Evolutionary conservation across 2,797 vertebrate genomes (phyloP).

Genomic region (Hemitrygon akajei): DNA sequence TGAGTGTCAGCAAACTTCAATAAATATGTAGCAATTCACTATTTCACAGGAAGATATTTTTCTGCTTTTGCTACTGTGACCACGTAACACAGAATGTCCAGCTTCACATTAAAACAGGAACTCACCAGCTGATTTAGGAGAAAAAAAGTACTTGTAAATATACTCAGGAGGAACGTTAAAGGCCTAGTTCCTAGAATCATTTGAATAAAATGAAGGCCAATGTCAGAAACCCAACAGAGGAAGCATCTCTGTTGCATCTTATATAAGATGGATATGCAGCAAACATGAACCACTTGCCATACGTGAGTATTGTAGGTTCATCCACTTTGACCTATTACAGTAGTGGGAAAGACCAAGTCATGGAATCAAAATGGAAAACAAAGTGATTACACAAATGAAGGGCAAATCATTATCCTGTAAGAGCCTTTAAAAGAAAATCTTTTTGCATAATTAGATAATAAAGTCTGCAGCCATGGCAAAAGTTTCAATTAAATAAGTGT

Average conservation of each 20-base stretch:
- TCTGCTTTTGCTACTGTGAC: conserved; percentile 70
- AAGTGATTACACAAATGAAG: conserved; percentile 53
- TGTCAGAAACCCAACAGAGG: conserved; percentile 54
- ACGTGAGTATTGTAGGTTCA: conserved; percentile 44
- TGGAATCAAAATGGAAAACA: conserved; percentile 37
- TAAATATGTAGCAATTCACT: conserved; percentile 69
- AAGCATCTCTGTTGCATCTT: conserved; percentile 60
- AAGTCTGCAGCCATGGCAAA: conserved; percentile 81
- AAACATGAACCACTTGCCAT: conserved; percentile 50
- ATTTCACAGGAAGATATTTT: conserved; percentile 70
- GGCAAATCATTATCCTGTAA: conserved; percentile 52
- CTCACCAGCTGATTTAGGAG: conserved; percentile 65
- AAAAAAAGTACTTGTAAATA: conserved; percentile 68
- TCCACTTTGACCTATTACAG: conserved; percentile 26
- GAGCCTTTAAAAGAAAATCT: conserved; percentile 49
- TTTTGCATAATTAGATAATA: conserved; percentile 50
- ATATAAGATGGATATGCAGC: conserved; percentile 48
- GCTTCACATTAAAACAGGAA: conserved; percentile 68
- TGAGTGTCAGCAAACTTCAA: conserved; percentile 63
- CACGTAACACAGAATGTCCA: conserved; percentile 65
- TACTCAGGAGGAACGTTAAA: conserved; percentile 60
- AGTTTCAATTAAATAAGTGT: conserved; percentile 58
- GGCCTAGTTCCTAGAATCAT: conserved; percentile 53
- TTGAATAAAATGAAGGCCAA: conserved; percentile 50
- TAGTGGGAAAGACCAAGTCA: conserved; percentile 14